Base-by-base conservation (phyloP, 2,888 invertebrate genomes). In the Hybos culiciformis region DNA sequence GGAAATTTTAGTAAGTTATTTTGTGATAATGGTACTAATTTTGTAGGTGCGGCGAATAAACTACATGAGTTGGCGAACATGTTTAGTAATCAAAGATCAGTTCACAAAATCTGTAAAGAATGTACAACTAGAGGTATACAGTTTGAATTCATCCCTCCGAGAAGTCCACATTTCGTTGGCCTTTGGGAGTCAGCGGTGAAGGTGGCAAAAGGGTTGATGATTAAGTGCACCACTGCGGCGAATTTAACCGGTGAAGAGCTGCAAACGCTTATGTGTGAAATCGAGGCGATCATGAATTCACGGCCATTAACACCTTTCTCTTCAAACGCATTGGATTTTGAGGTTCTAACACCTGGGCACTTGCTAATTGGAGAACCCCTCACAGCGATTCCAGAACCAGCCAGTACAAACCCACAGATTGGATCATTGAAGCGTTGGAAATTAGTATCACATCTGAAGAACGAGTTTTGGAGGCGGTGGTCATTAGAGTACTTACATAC, bases 181-280 rank as follows among this genome's bases (percentile, higher is more conserved):
- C 32, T 56, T 8, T 57, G 55, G 54, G 58, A 59, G 42, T 49
- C 54, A 4, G 51, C 49, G 8, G 52, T 58, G 3, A 54, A 54
- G 39, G 48, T 49, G 1, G 46, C 52, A 12, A 60, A 58, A 42
- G 44, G 39, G 41, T 56, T 56, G 39, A 39, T 58, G 6, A 44
- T 47, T 15, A 41, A 52, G 14, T 43, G 52, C 3, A 37, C 54
- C 6, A 53, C 54, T 9, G 43, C 47, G 9, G 11, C 33, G 11
- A 46, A 31, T n/a, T 40, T 56, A 12, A 54, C 51, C 2, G 52
- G 46, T 36, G 52, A 56, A 45, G 54, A 60, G 42, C 46, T 55
- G 20, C 19, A 43, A 14, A 58, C 55, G 3, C 11, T 54, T 1
- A n/a, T 51, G 2, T 38, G 41, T 12, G 51, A 54, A 44, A 49